These are phyloP conservation scores for Cynodonichthys magdalenae DNA, from an alignment of 2,797 vertebrate species.

Conservation along the genomic window DNA sequence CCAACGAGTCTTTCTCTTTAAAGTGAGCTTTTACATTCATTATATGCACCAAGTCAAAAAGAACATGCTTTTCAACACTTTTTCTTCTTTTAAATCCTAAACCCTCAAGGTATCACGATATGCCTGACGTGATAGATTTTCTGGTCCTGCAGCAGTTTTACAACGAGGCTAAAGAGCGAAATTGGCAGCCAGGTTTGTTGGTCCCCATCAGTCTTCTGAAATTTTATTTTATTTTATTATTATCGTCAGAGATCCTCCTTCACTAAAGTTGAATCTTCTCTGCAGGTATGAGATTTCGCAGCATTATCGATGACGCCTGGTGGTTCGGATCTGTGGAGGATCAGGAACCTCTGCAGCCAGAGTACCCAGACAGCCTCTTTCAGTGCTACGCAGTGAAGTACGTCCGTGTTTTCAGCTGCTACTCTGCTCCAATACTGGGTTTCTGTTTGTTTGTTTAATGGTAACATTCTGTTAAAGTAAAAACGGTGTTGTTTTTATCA, in stretches of 20 bases:
- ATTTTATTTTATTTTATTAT: neutral
- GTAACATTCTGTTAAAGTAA: slow-evolving; percentile 7
- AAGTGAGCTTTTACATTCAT: slow-evolving; percentile 84
- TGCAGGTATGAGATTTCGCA: slow-evolving; percentile 83
- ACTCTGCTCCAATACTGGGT: neutral
- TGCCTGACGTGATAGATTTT: slow-evolving; percentile 99
- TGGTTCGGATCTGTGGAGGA: slow-evolving; percentile 97
- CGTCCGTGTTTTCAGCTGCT: slow-evolving; percentile 42
- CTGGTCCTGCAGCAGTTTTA: slow-evolving; percentile 97
- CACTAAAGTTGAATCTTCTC: neutral
- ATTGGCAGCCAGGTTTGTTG: slow-evolving; percentile 92
- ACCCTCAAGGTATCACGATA: slow-evolving; percentile 92
- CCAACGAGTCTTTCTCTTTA: slow-evolving; percentile 95
- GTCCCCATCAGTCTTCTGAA: neutral
- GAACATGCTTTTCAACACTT: neutral
- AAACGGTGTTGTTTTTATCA: slow-evolving; percentile 54
- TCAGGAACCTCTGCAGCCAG: slow-evolving; percentile 93
- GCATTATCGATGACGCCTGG: slow-evolving; percentile 98
- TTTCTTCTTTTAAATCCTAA: neutral
- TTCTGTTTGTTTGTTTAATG: neutral
- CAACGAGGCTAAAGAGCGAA: slow-evolving; percentile 95
- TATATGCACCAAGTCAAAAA: neutral
- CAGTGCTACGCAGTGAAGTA: slow-evolving; percentile 97
- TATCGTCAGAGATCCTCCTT: neutral
- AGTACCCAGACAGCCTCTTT: slow-evolving; percentile 97